A percentile compares a stretch with the other conserved stretches of the same genome.
Conservation (phyloP, 2,797 vertebrate species). For the Sphaeramia orbicularis region DNA sequence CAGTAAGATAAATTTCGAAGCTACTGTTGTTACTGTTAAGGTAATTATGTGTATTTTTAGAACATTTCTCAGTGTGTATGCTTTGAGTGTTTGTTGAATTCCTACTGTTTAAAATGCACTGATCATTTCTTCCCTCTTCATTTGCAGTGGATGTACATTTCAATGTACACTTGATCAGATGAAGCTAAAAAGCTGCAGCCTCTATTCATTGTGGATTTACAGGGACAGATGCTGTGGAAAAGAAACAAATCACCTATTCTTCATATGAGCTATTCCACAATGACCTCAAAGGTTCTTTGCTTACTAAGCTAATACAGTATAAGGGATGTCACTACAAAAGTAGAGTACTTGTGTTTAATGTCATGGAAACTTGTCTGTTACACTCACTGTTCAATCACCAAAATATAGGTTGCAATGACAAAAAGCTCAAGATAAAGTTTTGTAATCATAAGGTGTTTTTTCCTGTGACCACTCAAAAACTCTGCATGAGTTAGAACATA, state of each 20-base stretch:
- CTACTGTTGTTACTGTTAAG: background rate
- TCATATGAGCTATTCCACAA: background rate
- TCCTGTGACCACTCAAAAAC: too few species aligned
- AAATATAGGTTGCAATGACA: too few species aligned
- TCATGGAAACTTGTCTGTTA: too few species aligned
- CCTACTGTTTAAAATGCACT: background rate
- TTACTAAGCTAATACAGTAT: background rate
- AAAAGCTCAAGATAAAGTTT: too few species aligned
- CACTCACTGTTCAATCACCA: too few species aligned
- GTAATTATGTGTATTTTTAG: too few species aligned
- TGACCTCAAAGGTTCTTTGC: background rate
- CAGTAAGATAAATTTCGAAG: background rate
- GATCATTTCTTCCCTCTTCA: constrained; percentile 10
- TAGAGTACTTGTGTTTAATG: too few species aligned
- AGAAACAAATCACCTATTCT: constrained; percentile 1
- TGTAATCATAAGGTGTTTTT: too few species aligned
- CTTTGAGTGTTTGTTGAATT: background rate
- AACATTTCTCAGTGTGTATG: background rate
- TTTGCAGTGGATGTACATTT: constrained; percentile 83
- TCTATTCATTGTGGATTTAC: background rate
- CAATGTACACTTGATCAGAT: constrained; percentile 78
- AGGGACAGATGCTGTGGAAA: too few species aligned
- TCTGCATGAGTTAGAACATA: too few species aligned
- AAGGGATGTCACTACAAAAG: background rate
- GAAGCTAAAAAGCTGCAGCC: background rate